phyloP scores from a whole-genome alignment of 2,113 vertebrate species.

The Oophaga pumilio region DNA sequence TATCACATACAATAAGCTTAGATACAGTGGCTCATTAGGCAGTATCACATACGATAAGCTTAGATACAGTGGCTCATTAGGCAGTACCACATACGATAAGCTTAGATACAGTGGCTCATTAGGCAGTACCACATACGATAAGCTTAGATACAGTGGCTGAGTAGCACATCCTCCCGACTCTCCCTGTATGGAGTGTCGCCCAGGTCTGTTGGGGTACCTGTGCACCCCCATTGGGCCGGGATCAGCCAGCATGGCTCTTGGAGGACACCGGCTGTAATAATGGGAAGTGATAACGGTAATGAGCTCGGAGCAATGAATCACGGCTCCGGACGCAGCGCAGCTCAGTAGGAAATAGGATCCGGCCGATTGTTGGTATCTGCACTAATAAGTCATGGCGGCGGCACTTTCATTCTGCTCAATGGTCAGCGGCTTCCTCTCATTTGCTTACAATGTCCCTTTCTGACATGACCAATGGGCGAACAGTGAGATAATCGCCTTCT shows the following conservation, averaged over 20 bases:
- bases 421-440: conserved; percentile 53
- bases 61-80: no score
- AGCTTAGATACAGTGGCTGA: neutral
- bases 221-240: no score
- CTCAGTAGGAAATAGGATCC: conserved; percentile 57
- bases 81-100: no score
- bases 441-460: conserved; percentile 66
- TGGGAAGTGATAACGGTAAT: neutral
- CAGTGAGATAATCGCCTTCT: conserved; percentile 66
- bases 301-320: neutral
- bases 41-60: no score
- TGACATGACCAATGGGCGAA: conserved; percentile 64
- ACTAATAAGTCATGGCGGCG: conserved; percentile 61
- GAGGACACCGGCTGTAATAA: neutral
- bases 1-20: no score
- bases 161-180: neutral
- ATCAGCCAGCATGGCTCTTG: neutral
- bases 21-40: no score
- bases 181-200: neutral
- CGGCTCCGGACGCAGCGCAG: conserved; percentile 58
- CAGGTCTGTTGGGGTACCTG: conserved; percentile 32
- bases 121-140: neutral
- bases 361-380: conserved; percentile 65
- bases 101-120: neutral
- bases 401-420: conserved; percentile 29